A percentile compares a stretch with the other conserved stretches of the same genome.
Conservation (phyloP, 2,888 invertebrate species). For the Cryptocheilus praepositus region DNA sequence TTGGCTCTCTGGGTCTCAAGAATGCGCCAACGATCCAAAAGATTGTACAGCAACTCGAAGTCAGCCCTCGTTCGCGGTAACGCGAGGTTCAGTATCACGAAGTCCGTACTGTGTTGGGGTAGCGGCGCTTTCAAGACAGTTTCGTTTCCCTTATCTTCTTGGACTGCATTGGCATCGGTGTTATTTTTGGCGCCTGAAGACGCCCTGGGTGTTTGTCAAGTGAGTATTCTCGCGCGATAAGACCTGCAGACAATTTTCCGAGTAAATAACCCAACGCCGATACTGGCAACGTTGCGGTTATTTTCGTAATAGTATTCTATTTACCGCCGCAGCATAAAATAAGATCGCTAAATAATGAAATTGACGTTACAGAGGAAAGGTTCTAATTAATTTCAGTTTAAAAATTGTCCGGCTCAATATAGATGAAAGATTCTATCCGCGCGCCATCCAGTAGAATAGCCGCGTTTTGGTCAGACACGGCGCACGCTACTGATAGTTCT, state of each 20-base stretch:
- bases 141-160: background rate
- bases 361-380: no score
- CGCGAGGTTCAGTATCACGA: slow-evolving; percentile 44
- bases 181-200: background rate
- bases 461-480: no score
- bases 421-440: no score
- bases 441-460: no score
- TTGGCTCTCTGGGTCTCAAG: slow-evolving; percentile 71
- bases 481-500: no score
- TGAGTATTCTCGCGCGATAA: slow-evolving; percentile 22
- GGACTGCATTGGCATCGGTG: background rate
- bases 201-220: background rate
- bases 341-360: no score
- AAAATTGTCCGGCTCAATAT: no score
- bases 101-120: slow-evolving; percentile 31
- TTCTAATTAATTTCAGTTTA: no score
- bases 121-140: background rate
- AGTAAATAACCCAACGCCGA: background rate
- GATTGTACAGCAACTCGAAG: slow-evolving; percentile 84
- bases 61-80: slow-evolving; percentile 78
- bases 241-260: slow-evolving; percentile 22
- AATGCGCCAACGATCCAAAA: slow-evolving; percentile 83
- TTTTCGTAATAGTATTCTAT: background rate
- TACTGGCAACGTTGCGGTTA: no score
- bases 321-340: background rate